Conservation (phyloP, 2,888 invertebrate genomes). For the Hymenopus coronatus region DNA sequence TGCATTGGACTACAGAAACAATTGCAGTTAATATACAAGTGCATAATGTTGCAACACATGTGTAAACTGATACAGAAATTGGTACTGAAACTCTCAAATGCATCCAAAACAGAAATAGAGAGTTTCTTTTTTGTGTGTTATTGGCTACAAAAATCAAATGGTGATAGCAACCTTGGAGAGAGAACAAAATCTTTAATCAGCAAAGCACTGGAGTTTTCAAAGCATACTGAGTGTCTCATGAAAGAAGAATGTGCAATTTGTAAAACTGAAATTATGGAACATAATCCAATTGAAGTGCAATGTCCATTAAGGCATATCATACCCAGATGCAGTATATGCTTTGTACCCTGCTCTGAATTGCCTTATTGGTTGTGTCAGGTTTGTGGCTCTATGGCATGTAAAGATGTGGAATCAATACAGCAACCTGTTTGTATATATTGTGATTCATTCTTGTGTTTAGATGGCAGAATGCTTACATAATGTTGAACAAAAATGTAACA, state of each 20-base stretch:
- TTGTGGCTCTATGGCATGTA: neutral
- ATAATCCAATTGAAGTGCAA: neutral
- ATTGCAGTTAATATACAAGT: neutral
- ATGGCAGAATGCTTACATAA: neutral
- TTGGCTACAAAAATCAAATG: neutral
- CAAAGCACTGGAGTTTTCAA: neutral
- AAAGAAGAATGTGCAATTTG: neutral
- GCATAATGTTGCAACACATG: neutral
- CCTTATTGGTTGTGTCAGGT: neutral
- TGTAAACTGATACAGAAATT: neutral
- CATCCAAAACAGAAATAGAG: neutral
- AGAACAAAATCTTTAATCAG: neutral
- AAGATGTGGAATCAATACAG: neutral
- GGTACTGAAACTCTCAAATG: neutral
- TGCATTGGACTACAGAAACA: neutral
- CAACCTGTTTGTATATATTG: neutral
- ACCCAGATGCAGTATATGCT: neutral
- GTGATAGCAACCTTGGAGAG: neutral
- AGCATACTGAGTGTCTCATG: neutral
- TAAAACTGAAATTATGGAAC: neutral
- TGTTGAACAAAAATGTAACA: neutral
- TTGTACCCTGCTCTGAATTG: neutral
- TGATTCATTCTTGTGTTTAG: neutral
- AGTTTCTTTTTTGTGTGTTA: neutral
- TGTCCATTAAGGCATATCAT: neutral